Percentiles rank a stretch among this genome's conserved stretches.
Evolutionary conservation across 2,113 vertebrate genomes (phyloP).

Genomic region (Caloenas nicobarica): DNA sequence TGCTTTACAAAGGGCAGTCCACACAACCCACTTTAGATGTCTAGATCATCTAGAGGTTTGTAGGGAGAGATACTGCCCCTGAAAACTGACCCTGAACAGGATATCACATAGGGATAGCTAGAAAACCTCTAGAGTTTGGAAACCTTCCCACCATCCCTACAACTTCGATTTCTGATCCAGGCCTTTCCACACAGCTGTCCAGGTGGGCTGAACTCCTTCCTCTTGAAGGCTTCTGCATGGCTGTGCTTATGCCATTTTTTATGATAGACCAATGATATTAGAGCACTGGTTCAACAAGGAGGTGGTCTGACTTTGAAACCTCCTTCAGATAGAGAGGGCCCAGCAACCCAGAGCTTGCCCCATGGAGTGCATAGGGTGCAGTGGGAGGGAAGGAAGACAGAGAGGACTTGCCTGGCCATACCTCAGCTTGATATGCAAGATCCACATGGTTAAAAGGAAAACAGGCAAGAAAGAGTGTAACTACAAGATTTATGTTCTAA

Average conservation of each 20-base stretch:
- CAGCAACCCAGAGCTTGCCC: accelerated
- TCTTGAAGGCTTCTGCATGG: background rate
- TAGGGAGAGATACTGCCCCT: background rate
- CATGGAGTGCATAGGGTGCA: accelerated
- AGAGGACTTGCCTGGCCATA: background rate
- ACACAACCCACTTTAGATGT: background rate
- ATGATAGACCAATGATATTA: background rate
- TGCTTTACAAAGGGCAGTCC: background rate
- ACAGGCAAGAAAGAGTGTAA: background rate
- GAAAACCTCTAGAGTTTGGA: background rate
- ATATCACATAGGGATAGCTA: background rate
- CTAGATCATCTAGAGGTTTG: background rate
- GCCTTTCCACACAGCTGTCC: background rate
- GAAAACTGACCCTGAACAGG: background rate
- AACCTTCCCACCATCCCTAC: background rate
- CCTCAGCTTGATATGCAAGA: background rate
- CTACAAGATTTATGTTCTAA: background rate
- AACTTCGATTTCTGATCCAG: background rate
- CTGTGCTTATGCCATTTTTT: background rate
- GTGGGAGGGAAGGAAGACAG: background rate
- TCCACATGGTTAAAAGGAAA: background rate
- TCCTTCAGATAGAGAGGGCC: background rate
- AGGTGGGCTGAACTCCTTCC: background rate
- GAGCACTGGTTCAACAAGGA: background rate
- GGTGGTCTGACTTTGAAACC: background rate